These are phyloP conservation scores for Eptatretus atami DNA, from an alignment of 2,797 vertebrate genomes.

Conservation along the genomic window DNA sequence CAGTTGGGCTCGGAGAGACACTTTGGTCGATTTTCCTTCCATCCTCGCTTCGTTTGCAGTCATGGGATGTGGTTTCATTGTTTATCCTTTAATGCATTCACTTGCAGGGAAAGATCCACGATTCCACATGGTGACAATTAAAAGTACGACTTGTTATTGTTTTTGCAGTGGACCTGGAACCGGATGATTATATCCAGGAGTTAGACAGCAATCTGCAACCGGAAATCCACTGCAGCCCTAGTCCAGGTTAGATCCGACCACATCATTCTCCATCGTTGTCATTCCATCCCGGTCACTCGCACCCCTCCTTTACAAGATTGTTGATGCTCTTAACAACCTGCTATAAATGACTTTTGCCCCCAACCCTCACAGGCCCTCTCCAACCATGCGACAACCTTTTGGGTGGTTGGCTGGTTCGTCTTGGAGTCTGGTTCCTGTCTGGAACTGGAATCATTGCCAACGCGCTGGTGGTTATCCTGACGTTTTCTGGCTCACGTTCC, in stretches of 20 bases:
- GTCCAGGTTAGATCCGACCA: conserved; percentile 27
- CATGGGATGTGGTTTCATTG: no score
- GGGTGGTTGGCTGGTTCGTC: conserved; percentile 62
- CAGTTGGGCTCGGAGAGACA: no score
- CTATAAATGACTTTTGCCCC: background rate
- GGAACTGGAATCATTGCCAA: conserved; percentile 46
- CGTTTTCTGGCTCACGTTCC: conserved; percentile 31
- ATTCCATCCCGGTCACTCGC: no score
- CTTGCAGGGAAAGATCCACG: no score
- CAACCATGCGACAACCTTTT: conserved; percentile 61
- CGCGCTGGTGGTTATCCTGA: conserved; percentile 31
- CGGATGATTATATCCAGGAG: conserved; percentile 50
- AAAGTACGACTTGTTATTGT: background rate
- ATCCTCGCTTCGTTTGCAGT: no score
- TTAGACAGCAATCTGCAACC: conserved; percentile 40
- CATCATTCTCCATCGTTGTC: no score
- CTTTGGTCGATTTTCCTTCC: no score
- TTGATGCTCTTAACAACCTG: no score
- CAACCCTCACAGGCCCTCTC: conserved; percentile 38
- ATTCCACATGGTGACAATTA: no score
- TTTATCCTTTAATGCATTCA: no score
- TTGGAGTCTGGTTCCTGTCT: conserved; percentile 50
- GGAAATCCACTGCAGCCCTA: conserved; percentile 49
- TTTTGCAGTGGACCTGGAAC: conserved; percentile 42
- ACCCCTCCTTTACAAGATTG: no score